Percentiles rank a stretch among this genome's conserved stretches.
These are phyloP conservation scores for Trachurus trachurus DNA, from an alignment of 2,797 vertebrate species.

Conservation along the genomic window DNA sequence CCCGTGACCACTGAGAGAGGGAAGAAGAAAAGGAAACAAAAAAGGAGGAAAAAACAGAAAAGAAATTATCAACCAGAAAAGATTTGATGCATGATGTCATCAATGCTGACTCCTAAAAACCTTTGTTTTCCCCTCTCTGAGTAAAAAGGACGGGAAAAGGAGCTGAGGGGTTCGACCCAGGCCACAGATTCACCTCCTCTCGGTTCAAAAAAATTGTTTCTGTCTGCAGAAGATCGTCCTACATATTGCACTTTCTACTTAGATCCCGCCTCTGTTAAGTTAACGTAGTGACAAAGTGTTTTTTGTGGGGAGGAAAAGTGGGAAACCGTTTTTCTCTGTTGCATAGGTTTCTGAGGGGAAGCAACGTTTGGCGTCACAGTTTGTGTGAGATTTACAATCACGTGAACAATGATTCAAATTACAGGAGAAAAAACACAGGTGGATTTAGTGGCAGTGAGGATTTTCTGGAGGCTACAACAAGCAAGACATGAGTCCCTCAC, in stretches of 20 bases:
- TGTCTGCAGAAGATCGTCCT: conserved; percentile 34
- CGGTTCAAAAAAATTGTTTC: neutral
- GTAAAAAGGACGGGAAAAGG: neutral
- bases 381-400: neutral
- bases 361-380: conserved; percentile 8
- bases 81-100: conserved; percentile 19
- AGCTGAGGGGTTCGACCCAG: conserved; percentile 6
- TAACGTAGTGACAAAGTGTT: conserved; percentile 22
- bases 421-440: neutral
- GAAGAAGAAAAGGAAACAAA: conserved; percentile 36
- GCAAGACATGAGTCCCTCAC: conserved; percentile 4
- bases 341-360: conserved; percentile 65
- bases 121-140: neutral
- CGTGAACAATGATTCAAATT: neutral
- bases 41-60: conserved; percentile 25
- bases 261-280: conserved; percentile 62
- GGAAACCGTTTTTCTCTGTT: conserved; percentile 47
- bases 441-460: conserved; percentile 14
- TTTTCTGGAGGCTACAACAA: conserved; percentile 17
- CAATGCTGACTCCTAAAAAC: conserved; percentile 15
- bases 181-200: conserved; percentile 33
- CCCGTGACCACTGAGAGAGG: conserved; percentile 79
- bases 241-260: conserved; percentile 75
- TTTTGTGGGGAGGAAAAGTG: conserved; percentile 10
- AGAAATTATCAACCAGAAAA: conserved; percentile 44